A percentile compares a stretch with the other conserved stretches of the same genome.
These are phyloP conservation scores for Tetrao urogallus DNA, from an alignment of 2,113 vertebrate species.

Conservation along the genomic window DNA sequence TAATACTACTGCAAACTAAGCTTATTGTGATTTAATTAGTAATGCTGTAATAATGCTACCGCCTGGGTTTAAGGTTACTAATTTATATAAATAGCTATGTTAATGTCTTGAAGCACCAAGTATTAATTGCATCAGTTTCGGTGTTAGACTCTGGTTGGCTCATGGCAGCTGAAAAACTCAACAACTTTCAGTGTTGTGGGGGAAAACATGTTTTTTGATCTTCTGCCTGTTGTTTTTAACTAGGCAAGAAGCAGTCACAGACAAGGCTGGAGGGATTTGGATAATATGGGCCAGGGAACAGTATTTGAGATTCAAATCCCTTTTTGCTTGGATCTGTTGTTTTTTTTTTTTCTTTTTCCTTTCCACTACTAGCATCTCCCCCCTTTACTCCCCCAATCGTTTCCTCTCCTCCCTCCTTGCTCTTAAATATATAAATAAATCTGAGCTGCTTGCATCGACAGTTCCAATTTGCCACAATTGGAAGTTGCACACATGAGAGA, in stretches of 20 bases:
- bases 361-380: conserved; percentile 4
- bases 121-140: conserved; percentile 68
- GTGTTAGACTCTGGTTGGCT: conserved; percentile 41
- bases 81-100: conserved; percentile 73
- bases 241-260: conserved; percentile 44
- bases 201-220: conserved; percentile 37
- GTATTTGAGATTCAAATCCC: conserved; percentile 72
- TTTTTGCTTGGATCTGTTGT: conserved; percentile 61
- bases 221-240: conserved; percentile 66
- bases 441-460: conserved; percentile 72
- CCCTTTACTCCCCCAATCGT: not conserved
- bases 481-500: conserved; percentile 76
- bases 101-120: conserved; percentile 69
- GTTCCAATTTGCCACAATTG: conserved; percentile 78
- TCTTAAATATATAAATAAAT: conserved; percentile 77
- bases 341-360: conserved; percentile 53
- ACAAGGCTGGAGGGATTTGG: conserved; percentile 64
- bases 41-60: conserved; percentile 63
- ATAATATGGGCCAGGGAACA: conserved; percentile 62
- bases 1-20: conserved; percentile 69
- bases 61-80: conserved; percentile 70
- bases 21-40: conserved; percentile 76
- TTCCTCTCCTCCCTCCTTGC: conserved; percentile 46
- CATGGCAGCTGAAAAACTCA: conserved; percentile 56
- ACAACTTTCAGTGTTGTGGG: conserved; percentile 1